phyloP scores from a whole-genome alignment of 2,797 vertebrate genomes.

The Gymnoscopelus microlampas region DNA sequence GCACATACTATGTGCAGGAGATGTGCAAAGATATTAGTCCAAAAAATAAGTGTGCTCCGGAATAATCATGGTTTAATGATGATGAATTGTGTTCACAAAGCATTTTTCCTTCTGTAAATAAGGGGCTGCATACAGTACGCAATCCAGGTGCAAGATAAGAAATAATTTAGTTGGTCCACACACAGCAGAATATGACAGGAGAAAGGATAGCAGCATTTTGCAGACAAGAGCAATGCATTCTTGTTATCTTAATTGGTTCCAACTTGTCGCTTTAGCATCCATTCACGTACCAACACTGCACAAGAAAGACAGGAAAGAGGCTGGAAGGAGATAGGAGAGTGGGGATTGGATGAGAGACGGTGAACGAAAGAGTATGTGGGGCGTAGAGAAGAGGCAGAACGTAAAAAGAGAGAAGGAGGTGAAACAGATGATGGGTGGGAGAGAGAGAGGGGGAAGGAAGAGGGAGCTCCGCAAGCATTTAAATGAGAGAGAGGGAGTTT shows the following conservation, averaged over 20 bases:
- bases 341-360: background rate
- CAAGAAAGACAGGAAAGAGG: background rate
- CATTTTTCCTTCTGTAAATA: background rate
- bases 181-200: conserved; percentile 8
- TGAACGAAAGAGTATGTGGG: too few species aligned
- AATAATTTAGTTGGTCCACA: background rate
- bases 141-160: conserved; percentile 9
- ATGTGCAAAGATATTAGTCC: too few species aligned
- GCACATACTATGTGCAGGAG: too few species aligned
- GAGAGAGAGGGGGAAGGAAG: background rate
- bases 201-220: conserved; percentile 36
- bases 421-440: background rate
- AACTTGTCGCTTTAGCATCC: conserved; percentile 32
- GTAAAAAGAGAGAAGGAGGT: background rate
- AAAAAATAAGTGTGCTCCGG: background rate
- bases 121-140: conserved; percentile 4
- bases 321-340: background rate
- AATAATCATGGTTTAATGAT: conserved; percentile 9
- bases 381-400: background rate
- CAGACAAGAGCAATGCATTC: conserved; percentile 13
- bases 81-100: conserved; percentile 10
- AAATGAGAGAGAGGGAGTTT: conserved; percentile 12
- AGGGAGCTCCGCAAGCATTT: conserved; percentile 17
- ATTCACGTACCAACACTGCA: conserved; percentile 26
- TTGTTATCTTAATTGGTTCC: conserved; percentile 51